A percentile compares a stretch with the other conserved stretches of the same genome.
Conservation (phyloP, 2,888 invertebrate genomes). For the Nezara viridula region DNA sequence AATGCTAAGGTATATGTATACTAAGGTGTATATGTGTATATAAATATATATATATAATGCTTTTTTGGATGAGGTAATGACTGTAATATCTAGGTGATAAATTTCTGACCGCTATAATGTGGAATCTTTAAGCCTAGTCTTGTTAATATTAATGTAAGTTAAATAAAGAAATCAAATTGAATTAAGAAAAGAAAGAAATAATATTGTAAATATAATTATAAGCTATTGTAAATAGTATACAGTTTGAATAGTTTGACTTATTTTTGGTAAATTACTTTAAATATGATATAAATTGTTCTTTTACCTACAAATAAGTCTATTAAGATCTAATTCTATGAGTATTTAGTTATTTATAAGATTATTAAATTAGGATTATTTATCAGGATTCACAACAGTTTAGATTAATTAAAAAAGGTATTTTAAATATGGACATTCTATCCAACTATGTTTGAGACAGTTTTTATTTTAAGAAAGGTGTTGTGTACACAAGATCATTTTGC, state of each 20-base stretch:
- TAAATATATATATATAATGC: too few species aligned
- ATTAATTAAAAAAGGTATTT: not conserved
- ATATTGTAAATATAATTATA: conserved; percentile 22
- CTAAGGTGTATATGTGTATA: too few species aligned
- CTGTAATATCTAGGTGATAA: not conserved
- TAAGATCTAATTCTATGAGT: not conserved
- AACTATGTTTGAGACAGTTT: not conserved
- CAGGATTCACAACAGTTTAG: not conserved
- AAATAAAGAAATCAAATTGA: conserved; percentile 48
- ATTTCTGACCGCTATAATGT: not conserved
- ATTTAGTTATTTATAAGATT: not conserved
- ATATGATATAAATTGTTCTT: not conserved
- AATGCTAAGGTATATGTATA: not conserved
- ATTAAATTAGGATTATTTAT: not conserved
- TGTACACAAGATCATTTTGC: not conserved
- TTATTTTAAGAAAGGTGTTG: not conserved
- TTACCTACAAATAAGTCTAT: not conserved
- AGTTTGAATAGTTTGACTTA: not conserved
- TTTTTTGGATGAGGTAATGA: not conserved
- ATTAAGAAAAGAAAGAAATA: not conserved
- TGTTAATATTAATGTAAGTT: not conserved
- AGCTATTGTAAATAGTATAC: not conserved
- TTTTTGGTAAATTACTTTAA: not conserved
- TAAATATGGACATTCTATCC: not conserved
- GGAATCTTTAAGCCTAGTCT: not conserved